Evolutionary conservation across 1,140 invertebrate genomes (phyloP), one percentile per base, ranked within the genome.

Genomic region (Sinella curviseta): DNA sequence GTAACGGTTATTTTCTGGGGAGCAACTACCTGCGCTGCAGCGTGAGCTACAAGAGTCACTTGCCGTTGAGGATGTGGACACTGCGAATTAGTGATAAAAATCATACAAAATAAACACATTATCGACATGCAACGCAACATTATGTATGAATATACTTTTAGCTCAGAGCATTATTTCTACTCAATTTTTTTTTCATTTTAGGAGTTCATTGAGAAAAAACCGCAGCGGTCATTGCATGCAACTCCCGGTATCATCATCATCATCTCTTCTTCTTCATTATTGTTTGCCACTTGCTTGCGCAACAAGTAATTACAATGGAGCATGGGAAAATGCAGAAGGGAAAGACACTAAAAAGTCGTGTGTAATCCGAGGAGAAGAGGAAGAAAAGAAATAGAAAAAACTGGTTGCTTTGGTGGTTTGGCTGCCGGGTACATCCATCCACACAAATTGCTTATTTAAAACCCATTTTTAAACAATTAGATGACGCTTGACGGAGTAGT

Each of bases 51-150:
- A 70, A 8, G 65, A 70, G n/a, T 70, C 65, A 70, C 65, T 70
- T n/a, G 65, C 74, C 1, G 77, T 70, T 28, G 81, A 82, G 1
- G 81, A 67, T 14, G 65, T 82, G 3, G 81, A 82, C 26, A 74
- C 81, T 82, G 78, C 0, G 30, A 81, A 35, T n/a, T 20, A 35
- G 54, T 28, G 65, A 55, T 14, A 24, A 30, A 78, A 12, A 14
- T 34, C 65, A 20, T 31, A 4, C 12, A 28, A 28, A 30, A 74
- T 34, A 8, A 48, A 48, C 8, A 48, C 20, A 12, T 48, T 12
- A 48, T 8, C 39, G 20, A 12, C 8, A 12, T 48, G 39, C 39
- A 48, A 48, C 39, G 39, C 39, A 12, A 12, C 39, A 48, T 48
- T 48, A 48, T n/a, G n/a, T n/a, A n/a, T n/a, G n/a, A n/a, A n/a